Conservation (phyloP, 2,797 vertebrate genomes). For the Danio aesculapii region DNA sequence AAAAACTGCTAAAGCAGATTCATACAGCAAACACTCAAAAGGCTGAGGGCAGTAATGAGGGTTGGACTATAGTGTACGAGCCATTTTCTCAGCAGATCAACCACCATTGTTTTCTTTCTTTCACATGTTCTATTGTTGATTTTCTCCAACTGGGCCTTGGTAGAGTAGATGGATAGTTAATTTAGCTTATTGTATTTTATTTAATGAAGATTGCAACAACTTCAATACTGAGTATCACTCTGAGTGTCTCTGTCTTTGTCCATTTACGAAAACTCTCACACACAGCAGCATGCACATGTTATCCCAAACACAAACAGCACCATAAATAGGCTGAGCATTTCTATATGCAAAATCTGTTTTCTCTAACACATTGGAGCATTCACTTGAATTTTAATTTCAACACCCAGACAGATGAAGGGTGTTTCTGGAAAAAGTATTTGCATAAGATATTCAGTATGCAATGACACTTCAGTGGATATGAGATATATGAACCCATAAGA, state of each 20-base stretch:
- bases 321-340: conserved; percentile 10
- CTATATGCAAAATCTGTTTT: conserved; percentile 15
- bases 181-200: conserved; percentile 28
- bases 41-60: conserved; percentile 1
- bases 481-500: conserved; percentile 39
- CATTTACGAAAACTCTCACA: conserved; percentile 2
- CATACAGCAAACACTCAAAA: conserved; percentile 23
- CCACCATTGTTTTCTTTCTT: conserved; percentile 29
- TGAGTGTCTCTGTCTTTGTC: neutral
- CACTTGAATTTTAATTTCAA: conserved; percentile 35
- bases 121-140: neutral
- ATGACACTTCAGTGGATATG: conserved; percentile 43
- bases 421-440: conserved; percentile 34
- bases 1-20: conserved; percentile 27
- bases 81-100: conserved; percentile 11
- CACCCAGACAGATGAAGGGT: conserved; percentile 18
- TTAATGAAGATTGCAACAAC: conserved; percentile 6
- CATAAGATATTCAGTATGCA: conserved; percentile 53
- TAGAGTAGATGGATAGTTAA: neutral
- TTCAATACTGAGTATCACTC: neutral
- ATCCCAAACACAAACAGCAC: conserved; percentile 6
- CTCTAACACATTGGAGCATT: conserved; percentile 14
- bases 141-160: conserved; percentile 25
- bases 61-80: conserved; percentile 3
- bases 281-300: neutral